phyloP scores from a whole-genome alignment of 2,113 vertebrate genomes.

The Clarias batrachus region DNA sequence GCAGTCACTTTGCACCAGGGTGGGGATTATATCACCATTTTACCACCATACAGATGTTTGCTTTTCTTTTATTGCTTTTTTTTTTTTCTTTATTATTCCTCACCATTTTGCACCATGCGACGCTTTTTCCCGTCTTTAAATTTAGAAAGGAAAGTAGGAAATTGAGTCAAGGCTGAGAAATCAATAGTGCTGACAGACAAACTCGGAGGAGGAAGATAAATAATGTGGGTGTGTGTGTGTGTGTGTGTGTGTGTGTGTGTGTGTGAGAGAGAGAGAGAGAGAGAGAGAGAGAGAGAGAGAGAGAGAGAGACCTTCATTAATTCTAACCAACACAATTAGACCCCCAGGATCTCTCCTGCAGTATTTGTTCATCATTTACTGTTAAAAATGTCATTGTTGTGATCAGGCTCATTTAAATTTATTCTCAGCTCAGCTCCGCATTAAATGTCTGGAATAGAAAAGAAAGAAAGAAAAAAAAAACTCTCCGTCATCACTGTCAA shows the following conservation, averaged over 20 bases:
- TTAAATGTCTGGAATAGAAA: neutral
- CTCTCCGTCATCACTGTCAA: neutral
- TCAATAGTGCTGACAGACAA: conserved; percentile 82
- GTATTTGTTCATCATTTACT: neutral
- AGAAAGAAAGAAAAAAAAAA: neutral
- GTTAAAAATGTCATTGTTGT: neutral
- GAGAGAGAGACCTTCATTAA: conserved; percentile 48
- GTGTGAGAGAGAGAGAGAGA: conserved; percentile 41
- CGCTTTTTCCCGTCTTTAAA: conserved; percentile 70
- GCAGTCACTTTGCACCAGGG: neutral
- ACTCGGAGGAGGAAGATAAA: conserved; percentile 77
- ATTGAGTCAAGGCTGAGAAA: conserved; percentile 82
- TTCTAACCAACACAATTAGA: neutral
- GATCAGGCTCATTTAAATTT: neutral
- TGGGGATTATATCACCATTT: neutral
- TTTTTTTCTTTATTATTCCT: conserved; percentile 71
- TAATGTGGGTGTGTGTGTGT: conserved; percentile 70
- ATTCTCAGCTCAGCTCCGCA: neutral
- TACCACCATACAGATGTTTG: neutral
- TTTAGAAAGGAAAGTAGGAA: conserved; percentile 77
- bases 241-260: neutral
- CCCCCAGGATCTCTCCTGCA: neutral
- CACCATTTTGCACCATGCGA: conserved; percentile 79
- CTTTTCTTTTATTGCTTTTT: neutral
- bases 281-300: neutral